phyloP scores from a whole-genome alignment of 1,140 invertebrate genomes.

The Fopius arisanus region DNA sequence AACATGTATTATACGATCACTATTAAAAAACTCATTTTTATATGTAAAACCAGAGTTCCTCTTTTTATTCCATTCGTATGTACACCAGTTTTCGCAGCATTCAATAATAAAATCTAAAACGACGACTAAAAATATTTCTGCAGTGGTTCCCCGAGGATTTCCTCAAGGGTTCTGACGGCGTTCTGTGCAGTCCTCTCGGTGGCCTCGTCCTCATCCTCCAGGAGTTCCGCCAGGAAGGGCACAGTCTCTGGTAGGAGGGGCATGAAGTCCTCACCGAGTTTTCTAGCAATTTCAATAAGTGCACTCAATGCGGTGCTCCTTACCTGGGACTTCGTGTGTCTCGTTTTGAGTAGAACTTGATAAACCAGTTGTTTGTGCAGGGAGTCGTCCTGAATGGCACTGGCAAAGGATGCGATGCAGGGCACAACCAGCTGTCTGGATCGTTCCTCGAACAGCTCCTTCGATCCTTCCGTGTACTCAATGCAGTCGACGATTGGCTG shows the following conservation, averaged over 20 bases:
- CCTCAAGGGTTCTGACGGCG: constrained; percentile 79
- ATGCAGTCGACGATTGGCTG: constrained; percentile 87
- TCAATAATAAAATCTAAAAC: background rate
- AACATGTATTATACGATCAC: background rate
- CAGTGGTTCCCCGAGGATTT: constrained; percentile 83
- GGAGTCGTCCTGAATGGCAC: constrained; percentile 83
- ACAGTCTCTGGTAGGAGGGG: constrained; percentile 83
- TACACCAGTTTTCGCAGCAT: background rate
- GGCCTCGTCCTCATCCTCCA: constrained; percentile 82
- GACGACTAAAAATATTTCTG: constrained; percentile 79
- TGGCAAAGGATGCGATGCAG: constrained; percentile 82
- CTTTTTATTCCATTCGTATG: background rate
- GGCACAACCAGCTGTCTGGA: constrained; percentile 74
- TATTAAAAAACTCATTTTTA: background rate
- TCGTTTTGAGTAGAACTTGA: constrained; percentile 87
- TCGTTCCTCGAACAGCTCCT: constrained; percentile 68
- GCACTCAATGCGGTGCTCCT: constrained; percentile 52
- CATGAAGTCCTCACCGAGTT: constrained; percentile 83
- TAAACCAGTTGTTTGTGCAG: constrained; percentile 90
- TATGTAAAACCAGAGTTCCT: background rate
- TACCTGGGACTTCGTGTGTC: constrained; percentile 72
- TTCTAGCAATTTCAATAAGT: constrained; percentile 73
- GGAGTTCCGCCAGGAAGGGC: constrained; percentile 82
- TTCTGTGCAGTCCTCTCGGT: constrained; percentile 80
- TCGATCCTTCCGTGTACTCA: constrained; percentile 79